phyloP scores from a whole-genome alignment of 64 coral and sea anemone species.

The Trachythela sp. region DNA sequence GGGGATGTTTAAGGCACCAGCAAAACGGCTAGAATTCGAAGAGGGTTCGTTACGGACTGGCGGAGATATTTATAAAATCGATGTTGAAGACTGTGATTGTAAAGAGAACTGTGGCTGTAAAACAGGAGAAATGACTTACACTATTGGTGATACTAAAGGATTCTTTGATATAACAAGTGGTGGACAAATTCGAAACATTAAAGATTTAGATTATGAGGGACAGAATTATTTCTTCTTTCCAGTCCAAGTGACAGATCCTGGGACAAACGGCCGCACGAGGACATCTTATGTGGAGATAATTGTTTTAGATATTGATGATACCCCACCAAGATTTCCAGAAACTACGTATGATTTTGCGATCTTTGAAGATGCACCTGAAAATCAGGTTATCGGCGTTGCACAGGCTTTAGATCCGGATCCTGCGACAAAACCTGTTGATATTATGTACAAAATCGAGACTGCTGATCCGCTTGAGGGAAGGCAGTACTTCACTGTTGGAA shows the following conservation, averaged over 20 bases:
- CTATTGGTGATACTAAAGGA: neutral
- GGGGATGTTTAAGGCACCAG: conserved; percentile 3
- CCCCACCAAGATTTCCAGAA: neutral
- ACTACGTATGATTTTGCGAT: neutral
- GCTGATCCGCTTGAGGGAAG: neutral
- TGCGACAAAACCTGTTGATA: neutral
- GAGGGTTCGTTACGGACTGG: neutral
- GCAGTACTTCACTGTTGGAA: neutral
- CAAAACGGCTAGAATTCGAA: neutral
- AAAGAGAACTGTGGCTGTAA: neutral
- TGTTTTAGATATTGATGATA: conserved; percentile 2
- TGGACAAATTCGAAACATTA: neutral
- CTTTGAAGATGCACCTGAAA: neutral
- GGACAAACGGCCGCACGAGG: neutral
- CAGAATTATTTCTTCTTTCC: conserved; percentile 23
- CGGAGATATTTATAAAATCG: neutral
- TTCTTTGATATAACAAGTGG: neutral
- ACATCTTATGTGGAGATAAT: neutral
- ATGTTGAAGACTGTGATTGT: conserved; percentile 14
- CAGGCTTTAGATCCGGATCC: neutral
- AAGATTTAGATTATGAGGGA: neutral
- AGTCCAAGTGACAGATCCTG: neutral
- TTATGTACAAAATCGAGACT: neutral
- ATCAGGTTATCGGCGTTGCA: conserved; percentile 1
- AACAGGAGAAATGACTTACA: neutral